Evolutionary conservation across 2,888 invertebrate genomes (phyloP).

Genomic region (Poecilobothrus nobilitatus): DNA sequence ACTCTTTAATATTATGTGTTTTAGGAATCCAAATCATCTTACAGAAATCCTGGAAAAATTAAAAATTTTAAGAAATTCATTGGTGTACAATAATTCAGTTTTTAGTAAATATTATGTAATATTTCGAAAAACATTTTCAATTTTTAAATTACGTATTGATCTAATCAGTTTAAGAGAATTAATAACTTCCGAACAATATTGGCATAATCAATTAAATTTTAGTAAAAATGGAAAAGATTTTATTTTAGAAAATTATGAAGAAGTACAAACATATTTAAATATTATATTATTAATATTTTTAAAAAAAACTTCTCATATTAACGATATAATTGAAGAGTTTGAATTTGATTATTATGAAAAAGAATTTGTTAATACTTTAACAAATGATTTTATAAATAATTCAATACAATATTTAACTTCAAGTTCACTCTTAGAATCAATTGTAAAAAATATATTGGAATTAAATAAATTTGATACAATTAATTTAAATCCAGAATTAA

Average conservation of each 20-base stretch:
- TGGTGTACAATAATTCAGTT: background rate
- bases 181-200: background rate
- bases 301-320: background rate
- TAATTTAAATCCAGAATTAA: constrained; percentile 17
- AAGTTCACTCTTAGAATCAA: background rate
- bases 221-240: background rate
- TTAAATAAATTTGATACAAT: background rate
- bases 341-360: constrained; percentile 13
- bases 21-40: background rate
- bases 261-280: constrained; percentile 16
- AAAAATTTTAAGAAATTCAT: background rate
- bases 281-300: constrained; percentile 11
- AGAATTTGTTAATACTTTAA: constrained; percentile 10
- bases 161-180: background rate
- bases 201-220: background rate
- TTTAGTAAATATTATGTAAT: background rate
- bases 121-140: constrained; percentile 8
- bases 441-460: constrained; percentile 10
- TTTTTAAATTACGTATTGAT: constrained; percentile 8
- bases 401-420: background rate
- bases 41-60: background rate
- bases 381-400: background rate
- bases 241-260: constrained; percentile 11
- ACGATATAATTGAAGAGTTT: background rate
- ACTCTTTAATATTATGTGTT: background rate